These are phyloP conservation scores for Ptilodon capucinus DNA, from an alignment of 2,888 invertebrate genomes.

Conservation along the genomic window DNA sequence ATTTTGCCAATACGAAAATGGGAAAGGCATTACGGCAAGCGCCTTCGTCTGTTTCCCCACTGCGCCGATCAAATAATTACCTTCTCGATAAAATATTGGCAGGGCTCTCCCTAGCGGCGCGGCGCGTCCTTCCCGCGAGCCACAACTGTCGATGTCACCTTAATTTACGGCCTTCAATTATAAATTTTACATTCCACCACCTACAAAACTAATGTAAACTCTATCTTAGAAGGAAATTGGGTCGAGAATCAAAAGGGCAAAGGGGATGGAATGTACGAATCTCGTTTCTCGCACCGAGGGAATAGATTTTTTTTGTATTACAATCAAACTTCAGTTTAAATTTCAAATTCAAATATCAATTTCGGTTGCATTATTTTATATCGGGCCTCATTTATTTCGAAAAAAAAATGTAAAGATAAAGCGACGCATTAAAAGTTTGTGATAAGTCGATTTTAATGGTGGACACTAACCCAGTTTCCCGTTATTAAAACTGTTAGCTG, in stretches of 20 bases:
- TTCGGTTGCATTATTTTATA: slow-evolving; percentile 27
- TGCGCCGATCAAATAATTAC: slow-evolving; percentile 75
- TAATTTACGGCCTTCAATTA: slow-evolving; percentile 83
- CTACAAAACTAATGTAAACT: slow-evolving; percentile 19
- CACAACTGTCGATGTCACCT: slow-evolving; percentile 83
- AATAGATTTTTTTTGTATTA: slow-evolving; percentile 31
- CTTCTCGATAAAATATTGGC: slow-evolving; percentile 78
- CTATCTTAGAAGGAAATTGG: slow-evolving; percentile 17
- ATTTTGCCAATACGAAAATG: slow-evolving; percentile 52
- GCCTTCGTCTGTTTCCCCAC: slow-evolving; percentile 59
- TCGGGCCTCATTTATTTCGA: slow-evolving; percentile 34
- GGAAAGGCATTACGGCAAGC: slow-evolving; percentile 49
- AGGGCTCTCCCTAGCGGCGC: slow-evolving; percentile 49
- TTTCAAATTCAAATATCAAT: slow-evolving; percentile 7
- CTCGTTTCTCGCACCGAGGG: slow-evolving; percentile 22
- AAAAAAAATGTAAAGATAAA: slow-evolving; percentile 52
- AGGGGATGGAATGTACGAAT: slow-evolving; percentile 12
- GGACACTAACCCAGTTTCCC: slow-evolving; percentile 62
- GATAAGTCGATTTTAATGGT: slow-evolving; percentile 58
- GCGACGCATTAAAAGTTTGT: slow-evolving; percentile 40
- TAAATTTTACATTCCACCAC: slow-evolving; percentile 70
- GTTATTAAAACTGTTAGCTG: slow-evolving; percentile 70
- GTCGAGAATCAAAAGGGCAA: slow-evolving; percentile 6
- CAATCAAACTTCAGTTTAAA: slow-evolving; percentile 27
- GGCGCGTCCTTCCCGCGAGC: slow-evolving; percentile 52